phyloP scores from a whole-genome alignment of 2,113 vertebrate genomes.

The Cettia cetti region DNA sequence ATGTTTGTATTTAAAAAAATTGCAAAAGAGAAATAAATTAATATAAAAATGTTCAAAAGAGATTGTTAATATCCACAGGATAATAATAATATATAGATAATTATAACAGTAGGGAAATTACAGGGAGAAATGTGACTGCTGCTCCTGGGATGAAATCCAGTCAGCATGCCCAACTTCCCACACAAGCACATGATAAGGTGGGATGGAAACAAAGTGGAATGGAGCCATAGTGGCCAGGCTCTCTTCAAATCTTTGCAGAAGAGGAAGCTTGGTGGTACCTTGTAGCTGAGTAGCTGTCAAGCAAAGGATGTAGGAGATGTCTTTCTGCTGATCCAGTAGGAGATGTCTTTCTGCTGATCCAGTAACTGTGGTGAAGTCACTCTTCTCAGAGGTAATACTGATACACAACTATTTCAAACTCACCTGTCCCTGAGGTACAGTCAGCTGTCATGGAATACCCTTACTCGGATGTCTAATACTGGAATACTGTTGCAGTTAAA shows the following conservation, averaged over 20 bases:
- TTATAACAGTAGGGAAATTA: background rate
- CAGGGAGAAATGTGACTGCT: background rate
- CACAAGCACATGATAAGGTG: too few relatives aligned
- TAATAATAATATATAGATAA: background rate
- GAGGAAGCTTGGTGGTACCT: background rate
- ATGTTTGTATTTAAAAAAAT: background rate
- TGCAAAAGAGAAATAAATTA: background rate
- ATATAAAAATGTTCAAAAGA: background rate
- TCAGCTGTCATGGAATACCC: too few relatives aligned
- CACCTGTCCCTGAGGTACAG: background rate
- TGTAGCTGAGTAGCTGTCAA: background rate
- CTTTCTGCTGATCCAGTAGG: background rate
- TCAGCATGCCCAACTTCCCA: background rate
- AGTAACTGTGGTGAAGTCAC: background rate
- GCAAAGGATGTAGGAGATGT: background rate
- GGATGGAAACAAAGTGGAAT: background rate
- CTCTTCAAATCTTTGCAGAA: background rate
- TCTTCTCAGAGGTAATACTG: background rate
- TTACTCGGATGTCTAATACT: background rate
- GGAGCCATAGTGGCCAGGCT: rapidly evolving
- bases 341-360: too few relatives aligned
- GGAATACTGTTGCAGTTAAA: background rate
- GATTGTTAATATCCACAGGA: background rate
- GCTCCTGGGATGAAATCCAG: background rate
- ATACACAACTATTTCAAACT: background rate